Conservation (phyloP, 2,888 invertebrate species). For the Maniola hyperantus region DNA sequence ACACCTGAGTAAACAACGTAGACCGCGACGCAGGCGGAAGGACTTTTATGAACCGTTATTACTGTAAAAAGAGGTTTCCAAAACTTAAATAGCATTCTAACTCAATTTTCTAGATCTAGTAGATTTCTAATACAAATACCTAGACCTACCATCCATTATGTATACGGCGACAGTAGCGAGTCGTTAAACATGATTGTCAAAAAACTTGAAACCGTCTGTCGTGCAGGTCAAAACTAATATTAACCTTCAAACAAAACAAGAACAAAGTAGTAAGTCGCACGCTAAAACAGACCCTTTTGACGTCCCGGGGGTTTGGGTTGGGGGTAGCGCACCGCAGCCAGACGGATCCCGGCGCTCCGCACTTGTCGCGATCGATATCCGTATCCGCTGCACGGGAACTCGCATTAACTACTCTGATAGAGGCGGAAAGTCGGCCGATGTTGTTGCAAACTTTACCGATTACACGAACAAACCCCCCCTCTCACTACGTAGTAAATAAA, state of each 20-base stretch:
- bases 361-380: slow-evolving; percentile 77
- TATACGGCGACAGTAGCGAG: not conserved
- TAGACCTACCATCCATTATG: too few relatives aligned
- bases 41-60: too few relatives aligned
- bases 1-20: too few relatives aligned
- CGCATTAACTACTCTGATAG: slow-evolving; percentile 74
- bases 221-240: slow-evolving; percentile 67
- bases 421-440: slow-evolving; percentile 77
- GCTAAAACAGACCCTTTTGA: slow-evolving; percentile 68
- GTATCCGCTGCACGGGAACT: slow-evolving; percentile 73
- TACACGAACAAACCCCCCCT: slow-evolving; percentile 64
- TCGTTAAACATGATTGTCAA: slow-evolving; percentile 14
- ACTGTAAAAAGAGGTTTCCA: too few relatives aligned
- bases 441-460: slow-evolving; percentile 78
- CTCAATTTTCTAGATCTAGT: too few relatives aligned
- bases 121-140: too few relatives aligned
- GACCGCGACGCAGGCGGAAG: too few relatives aligned
- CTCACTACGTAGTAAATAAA: slow-evolving; percentile 62
- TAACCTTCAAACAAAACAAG: slow-evolving; percentile 82
- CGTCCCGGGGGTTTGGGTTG: slow-evolving; percentile 52
- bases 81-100: too few relatives aligned
- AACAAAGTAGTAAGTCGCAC: slow-evolving; percentile 74
- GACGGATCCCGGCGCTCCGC: slow-evolving; percentile 77
- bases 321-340: slow-evolving; percentile 60
- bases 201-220: slow-evolving; percentile 29